These are phyloP conservation scores for Cryptocheilus praepositus DNA, from an alignment of 2,888 invertebrate genomes.

Conservation along the genomic window DNA sequence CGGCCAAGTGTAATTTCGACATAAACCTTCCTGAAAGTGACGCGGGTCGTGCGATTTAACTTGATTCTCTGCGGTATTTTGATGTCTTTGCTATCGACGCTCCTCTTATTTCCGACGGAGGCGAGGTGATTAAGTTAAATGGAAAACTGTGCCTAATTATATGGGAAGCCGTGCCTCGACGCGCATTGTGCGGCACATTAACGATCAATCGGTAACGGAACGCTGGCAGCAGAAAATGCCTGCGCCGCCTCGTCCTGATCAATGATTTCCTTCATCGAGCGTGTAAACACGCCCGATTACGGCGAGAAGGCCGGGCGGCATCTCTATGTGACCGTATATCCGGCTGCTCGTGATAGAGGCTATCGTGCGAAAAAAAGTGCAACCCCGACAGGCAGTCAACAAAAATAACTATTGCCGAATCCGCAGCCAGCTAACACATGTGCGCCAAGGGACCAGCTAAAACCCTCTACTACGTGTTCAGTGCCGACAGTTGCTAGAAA, in stretches of 20 bases:
- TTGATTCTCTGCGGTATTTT: too few species aligned
- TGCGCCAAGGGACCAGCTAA: too few species aligned
- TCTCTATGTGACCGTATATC: slow-evolving; percentile 12
- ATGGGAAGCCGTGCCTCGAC: slow-evolving; percentile 21
- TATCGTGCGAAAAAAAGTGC: background rate
- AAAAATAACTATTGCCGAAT: too few species aligned
- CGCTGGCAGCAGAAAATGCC: slow-evolving; percentile 28
- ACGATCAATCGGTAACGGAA: slow-evolving; percentile 41
- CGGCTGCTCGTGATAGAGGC: slow-evolving; percentile 22
- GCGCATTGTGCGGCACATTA: slow-evolving; percentile 24
- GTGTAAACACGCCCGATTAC: slow-evolving; percentile 39
- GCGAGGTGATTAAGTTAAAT: background rate
- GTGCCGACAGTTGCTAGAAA: too few species aligned
- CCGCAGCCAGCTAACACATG: too few species aligned
- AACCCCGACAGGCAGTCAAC: too few species aligned
- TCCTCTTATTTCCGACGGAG: too few species aligned
- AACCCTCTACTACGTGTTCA: too few species aligned
- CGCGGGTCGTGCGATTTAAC: too few species aligned
- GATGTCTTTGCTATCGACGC: too few species aligned
- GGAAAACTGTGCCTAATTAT: slow-evolving; percentile 18
- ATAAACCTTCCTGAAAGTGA: too few species aligned
- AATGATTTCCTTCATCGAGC: slow-evolving; percentile 43
- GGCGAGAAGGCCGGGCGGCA: slow-evolving; percentile 5
- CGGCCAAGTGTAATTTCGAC: too few species aligned
- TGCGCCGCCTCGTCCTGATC: slow-evolving; percentile 27